Percentiles rank a stretch among this genome's conserved stretches.
Conservation (phyloP, 2,888 invertebrate genomes). For the Cancer borealis region DNA sequence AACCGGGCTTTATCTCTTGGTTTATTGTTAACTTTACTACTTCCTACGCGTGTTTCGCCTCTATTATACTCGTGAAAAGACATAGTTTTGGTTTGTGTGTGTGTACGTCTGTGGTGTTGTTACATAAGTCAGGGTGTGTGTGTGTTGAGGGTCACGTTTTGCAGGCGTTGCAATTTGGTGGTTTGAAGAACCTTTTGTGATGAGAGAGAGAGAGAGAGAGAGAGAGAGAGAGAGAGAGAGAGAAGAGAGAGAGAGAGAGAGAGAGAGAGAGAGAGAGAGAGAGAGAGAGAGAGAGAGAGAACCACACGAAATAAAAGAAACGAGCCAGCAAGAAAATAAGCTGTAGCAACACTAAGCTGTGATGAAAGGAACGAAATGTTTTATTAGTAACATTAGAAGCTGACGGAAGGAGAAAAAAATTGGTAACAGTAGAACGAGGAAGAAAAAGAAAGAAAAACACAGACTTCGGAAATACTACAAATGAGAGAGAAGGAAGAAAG, state of each 20-base stretch:
- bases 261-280: neutral
- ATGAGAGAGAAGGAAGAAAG: neutral
- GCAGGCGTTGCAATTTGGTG: neutral
- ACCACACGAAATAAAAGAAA: neutral
- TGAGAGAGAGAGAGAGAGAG: neutral
- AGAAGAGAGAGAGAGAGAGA: neutral
- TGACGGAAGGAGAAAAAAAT: neutral
- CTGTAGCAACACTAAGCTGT: neutral
- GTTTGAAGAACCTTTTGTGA: neutral
- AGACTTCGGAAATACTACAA: neutral
- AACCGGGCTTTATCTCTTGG: neutral
- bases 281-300: neutral
- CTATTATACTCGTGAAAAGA: neutral
- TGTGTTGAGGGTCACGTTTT: conserved; percentile 14
- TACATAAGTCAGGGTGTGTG: neutral
- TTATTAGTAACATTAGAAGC: neutral
- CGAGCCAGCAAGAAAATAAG: neutral
- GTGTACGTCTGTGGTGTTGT: neutral
- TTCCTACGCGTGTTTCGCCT: too few relatives aligned
- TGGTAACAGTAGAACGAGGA: neutral
- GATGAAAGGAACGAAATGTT: neutral
- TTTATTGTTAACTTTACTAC: neutral
- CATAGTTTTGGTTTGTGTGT: neutral
- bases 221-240: conserved; percentile 3
- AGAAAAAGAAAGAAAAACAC: neutral